Conservation (phyloP, 2,888 invertebrate species). For the Opisthograptis luteolata region DNA sequence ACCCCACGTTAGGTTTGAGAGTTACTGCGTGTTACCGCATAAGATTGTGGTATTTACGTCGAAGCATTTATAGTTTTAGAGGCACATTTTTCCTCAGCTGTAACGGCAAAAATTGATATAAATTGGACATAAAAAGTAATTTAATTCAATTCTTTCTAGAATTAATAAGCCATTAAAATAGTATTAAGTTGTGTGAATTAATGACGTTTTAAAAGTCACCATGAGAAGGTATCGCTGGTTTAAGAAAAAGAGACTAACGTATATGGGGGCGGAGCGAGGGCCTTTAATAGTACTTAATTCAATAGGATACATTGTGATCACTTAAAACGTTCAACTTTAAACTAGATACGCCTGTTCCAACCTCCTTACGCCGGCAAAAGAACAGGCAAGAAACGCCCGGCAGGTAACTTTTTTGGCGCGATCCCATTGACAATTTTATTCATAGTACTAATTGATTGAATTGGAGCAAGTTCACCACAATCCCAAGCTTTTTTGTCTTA, state of each 20-base stretch:
- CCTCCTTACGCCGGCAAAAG: too few species aligned
- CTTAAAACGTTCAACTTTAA: too few species aligned
- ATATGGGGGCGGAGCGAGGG: too few species aligned
- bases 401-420: too few species aligned
- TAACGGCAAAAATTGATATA: constrained; percentile 39
- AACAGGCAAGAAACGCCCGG: too few species aligned
- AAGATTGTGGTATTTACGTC: constrained; percentile 16
- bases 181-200: constrained; percentile 29
- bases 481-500: too few species aligned
- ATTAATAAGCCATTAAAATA: constrained; percentile 32
- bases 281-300: too few species aligned
- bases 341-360: too few species aligned
- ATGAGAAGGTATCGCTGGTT: constrained; percentile 28
- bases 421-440: too few species aligned
- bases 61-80: background rate
- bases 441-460: too few species aligned
- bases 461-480: too few species aligned
- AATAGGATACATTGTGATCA: too few species aligned
- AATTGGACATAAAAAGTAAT: constrained; percentile 47
- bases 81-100: background rate
- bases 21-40: constrained; percentile 2
- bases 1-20: constrained; percentile 28
- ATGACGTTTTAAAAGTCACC: constrained; percentile 3
- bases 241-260: constrained; percentile 3
- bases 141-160: constrained; percentile 40